Evolutionary conservation across 2,113 vertebrate genomes (phyloP), one percentile per base, ranked within the genome.

Genomic region (Corythornis madagascariensis): DNA sequence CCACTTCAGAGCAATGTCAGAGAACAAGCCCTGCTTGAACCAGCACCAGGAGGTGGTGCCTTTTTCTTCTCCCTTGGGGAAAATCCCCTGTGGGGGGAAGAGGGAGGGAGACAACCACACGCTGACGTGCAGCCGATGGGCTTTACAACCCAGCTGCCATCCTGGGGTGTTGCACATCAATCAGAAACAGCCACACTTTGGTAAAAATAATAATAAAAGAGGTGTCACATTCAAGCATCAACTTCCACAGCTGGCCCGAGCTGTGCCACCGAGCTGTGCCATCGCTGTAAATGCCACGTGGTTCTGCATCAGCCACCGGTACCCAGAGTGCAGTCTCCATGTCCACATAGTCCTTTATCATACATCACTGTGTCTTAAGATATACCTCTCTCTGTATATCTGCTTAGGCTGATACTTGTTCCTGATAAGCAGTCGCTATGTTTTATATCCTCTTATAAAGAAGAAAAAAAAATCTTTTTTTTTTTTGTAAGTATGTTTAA

Each of bases 401-500:
- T 97, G 96, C 87, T 96, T 97, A 77, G 94, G 93, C 96, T 97
- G 96, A 97, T 96, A 97, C 94, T 97, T 95, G 97, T 96, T 96
- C 97, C 97, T 98, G 96, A 97, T 98, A 98, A 98, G 96, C 98
- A 98, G 98, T 98, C 61, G 98, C 97, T 98, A 98, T 98, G 98
- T 99, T 99, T 99, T 99, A 98, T 98, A 99, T 97, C 97, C 98
- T 98, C 97, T 98, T 97, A 88, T 96, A 96, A 95, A 97, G 69
- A 89, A 88, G 91, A 45, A 33, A 60, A 60, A 22, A 16, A 96
- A 59, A 87, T 75, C 92, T 84, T 98, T 99, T 99, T 99, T 75
- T 93, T 84, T 98, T 99, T 99, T 99, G 98, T 99, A 99, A 99
- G 98, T 99, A 98, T 98, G 98, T 99, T 99, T 97, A 98, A 98